Base-by-base conservation (phyloP, 2,797 vertebrate genomes). In the Arrhamphus sclerolepis region DNA sequence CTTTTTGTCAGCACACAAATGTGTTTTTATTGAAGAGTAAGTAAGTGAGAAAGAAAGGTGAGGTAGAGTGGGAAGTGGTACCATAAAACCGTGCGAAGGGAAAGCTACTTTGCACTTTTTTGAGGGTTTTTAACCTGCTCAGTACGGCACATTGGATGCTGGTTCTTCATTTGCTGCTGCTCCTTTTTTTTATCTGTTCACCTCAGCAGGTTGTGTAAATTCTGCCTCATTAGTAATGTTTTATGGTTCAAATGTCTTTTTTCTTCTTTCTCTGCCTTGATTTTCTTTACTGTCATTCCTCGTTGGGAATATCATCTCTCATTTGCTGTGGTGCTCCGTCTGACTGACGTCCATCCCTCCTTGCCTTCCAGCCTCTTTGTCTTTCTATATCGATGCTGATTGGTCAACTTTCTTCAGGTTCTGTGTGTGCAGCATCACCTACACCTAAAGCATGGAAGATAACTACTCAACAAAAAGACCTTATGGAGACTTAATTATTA, bases 221-320 rank as follows among this genome's bases (percentile, higher is more conserved):
- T 91, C 85, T 88, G 87, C 88, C 84, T 77, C 87, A 89, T 92
- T 91, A 89, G 84, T 52, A 73, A 84, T 72, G 62, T 42, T 88
- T 82, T 78, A 81, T 72, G 64, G 77, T 44, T 58, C 50, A 60
- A 53, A 70, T 66, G 66, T 75, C 71, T 85, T 78, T 61, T 51
- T 73, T 66, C 55, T 60, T 51, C 26, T 22, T 46, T 75, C 71
- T 29, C 44, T 67, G 60, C 56, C 42, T 57, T 62, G 2, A 13
- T 18, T 41, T 63, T 65, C 22, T 55, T 57, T 60, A 41, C 39
- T 16, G 46, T 57, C 66, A 50, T 26, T 75, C 60, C 54, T 62
- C 8, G 75, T 66, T 50, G 39, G 52, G 55, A 74, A 78, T 60
- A 71, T 78, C 63, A 62, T 65, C 63, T 66, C 64, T 78, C 42